phyloP scores from a whole-genome alignment of 2,113 vertebrate genomes.

The Nematolebias whitei region DNA sequence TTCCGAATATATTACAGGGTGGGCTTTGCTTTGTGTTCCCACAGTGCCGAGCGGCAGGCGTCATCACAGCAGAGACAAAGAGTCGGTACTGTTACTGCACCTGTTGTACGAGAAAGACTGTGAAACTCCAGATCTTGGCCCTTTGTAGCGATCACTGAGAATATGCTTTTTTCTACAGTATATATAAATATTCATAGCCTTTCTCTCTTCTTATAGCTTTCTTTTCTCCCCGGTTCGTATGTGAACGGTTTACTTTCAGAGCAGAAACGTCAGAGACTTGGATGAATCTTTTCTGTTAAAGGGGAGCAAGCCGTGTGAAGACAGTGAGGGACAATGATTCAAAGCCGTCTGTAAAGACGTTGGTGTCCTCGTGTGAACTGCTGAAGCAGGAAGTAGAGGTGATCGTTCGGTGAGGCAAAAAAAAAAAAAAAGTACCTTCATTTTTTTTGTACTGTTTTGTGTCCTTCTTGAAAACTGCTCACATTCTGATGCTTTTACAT shows the following conservation, averaged over 20 bases:
- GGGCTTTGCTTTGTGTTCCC: conserved; percentile 61
- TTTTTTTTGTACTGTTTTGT: conserved; percentile 35
- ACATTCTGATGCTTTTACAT: conserved; percentile 35
- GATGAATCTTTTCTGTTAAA: conserved; percentile 46
- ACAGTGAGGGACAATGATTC: conserved; percentile 39
- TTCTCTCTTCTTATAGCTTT: conserved; percentile 42
- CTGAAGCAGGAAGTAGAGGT: conserved; percentile 36
- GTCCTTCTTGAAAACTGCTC: conserved; percentile 40
- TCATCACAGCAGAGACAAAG: conserved; percentile 53
- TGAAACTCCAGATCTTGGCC: conserved; percentile 75
- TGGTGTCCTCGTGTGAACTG: conserved; percentile 24
- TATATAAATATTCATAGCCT: conserved; percentile 41
- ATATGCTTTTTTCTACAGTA: conserved; percentile 62
- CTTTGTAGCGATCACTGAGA: conserved; percentile 71
- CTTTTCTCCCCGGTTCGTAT: conserved; percentile 25
- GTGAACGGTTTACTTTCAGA: conserved; percentile 30
- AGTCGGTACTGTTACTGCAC: conserved; percentile 44
- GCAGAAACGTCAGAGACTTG: conserved; percentile 20
- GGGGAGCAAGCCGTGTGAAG: conserved; percentile 25
- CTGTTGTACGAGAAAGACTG: conserved; percentile 67
- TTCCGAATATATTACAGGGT: conserved; percentile 41
- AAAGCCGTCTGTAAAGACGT: conserved; percentile 19
- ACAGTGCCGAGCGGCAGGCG: conserved; percentile 56
- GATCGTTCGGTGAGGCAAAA: conserved; percentile 49
- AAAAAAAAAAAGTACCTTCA: conserved; percentile 21